Base-by-base conservation (phyloP, 1,140 invertebrate species). In the Dryas iulia region DNA sequence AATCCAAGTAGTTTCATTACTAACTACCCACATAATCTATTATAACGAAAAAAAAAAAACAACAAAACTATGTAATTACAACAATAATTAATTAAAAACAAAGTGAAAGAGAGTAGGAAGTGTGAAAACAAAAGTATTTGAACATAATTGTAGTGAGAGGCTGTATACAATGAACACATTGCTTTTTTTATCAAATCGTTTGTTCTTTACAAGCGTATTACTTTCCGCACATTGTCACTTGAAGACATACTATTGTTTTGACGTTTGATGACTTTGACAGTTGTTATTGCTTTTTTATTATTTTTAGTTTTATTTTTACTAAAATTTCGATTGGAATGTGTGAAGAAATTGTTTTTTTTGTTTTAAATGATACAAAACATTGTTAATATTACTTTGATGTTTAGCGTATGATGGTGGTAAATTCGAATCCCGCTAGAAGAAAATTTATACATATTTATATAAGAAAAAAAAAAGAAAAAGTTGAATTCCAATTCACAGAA, bases 101-200 rank as follows among this genome's bases (percentile, higher is more conserved):
- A 68, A 71, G 71, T 24, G 28, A 54, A 77, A 77, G 76, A 81
- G 80, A 82, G 77, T 76, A 64, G 69, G 74, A 77, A 78, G 71
- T 63, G 23, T 72, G 70, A 78, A 80, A 80, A 77, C 67, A 78
- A 79, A 76, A 82, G 71, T 80, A 69, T 76, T 66, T 73, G 56
- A 59, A 67, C 59, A 28, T 66, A 82, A 79, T 80, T 80, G 76
- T 62, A 71, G 76, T 65, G 74, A 77, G 78, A 76, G 76, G 73
- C 66, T 54, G 58, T 30, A 57, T 54, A 71, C 72, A 80, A 78
- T 77, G 74, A 77, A 59, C 23, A 59, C 23, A 28, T 47, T 8
- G 7, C 18, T 47, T 47, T 81, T 81, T 81, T 82, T 79, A 65
- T 66, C 61, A 71, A 60, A 66, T 62, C 68, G 72, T 75, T 73